A percentile compares a stretch with the other conserved stretches of the same genome.
Evolutionary conservation across 2,888 invertebrate species (phyloP).

Genomic region (Dusona sp.): DNA sequence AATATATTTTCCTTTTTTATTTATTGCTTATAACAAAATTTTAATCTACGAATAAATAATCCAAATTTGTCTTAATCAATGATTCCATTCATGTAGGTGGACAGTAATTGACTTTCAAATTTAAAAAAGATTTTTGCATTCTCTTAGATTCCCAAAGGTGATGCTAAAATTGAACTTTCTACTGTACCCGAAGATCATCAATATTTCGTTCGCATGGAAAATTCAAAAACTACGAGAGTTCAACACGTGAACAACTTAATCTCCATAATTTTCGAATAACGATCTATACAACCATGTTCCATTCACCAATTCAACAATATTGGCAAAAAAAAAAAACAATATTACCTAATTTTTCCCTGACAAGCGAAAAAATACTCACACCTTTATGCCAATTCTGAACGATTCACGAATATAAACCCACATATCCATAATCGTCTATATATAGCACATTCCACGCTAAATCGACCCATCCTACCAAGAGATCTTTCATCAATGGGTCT

Average conservation of each 20-base stretch:
- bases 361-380: slow-evolving; percentile 21
- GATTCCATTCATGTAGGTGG: neutral
- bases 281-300: slow-evolving; percentile 17
- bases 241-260: slow-evolving; percentile 5
- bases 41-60: neutral
- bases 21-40: neutral
- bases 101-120: neutral
- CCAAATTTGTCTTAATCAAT: neutral
- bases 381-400: slow-evolving; percentile 53
- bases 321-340: slow-evolving; percentile 41
- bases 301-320: slow-evolving; percentile 11
- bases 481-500: too few relatives aligned
- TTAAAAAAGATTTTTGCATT: neutral
- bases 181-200: neutral
- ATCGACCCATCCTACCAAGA: too few relatives aligned
- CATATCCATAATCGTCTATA: neutral
- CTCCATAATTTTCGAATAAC: slow-evolving; percentile 7
- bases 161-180: slow-evolving; percentile 1
- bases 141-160: neutral
- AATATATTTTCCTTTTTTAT: neutral
- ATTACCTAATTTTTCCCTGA: slow-evolving; percentile 17
- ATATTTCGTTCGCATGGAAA: neutral
- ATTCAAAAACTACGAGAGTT: neutral
- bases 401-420: slow-evolving; percentile 36
- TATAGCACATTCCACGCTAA: too few relatives aligned